A percentile compares a stretch with the other conserved stretches of the same genome.
Evolutionary conservation across 2,113 vertebrate species (phyloP).

Genomic region (Pionites leucogaster): DNA sequence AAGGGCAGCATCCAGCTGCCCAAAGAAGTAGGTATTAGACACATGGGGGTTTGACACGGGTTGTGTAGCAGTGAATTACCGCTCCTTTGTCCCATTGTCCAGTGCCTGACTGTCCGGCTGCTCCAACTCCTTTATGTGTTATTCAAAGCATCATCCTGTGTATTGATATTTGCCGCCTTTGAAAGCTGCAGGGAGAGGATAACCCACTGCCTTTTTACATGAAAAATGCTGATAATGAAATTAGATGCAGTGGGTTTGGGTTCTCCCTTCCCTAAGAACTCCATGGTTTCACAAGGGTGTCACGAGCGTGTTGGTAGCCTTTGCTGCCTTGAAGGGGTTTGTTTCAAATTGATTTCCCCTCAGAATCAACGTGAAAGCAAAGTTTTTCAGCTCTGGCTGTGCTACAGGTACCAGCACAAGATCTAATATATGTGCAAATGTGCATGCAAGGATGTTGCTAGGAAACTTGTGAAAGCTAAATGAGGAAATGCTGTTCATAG

Average conservation of each 20-base stretch:
- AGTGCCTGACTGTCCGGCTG: background rate
- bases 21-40: background rate
- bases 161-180: background rate
- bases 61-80: background rate
- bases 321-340: background rate
- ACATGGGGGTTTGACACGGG: background rate
- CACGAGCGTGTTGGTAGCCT: background rate
- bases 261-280: background rate
- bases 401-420: slow-evolving; percentile 50
- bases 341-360: slow-evolving; percentile 5
- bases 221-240: slow-evolving; percentile 8
- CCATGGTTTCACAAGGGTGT: background rate
- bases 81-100: background rate
- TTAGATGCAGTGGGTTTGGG: background rate
- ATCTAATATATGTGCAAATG: slow-evolving; percentile 30
- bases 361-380: background rate
- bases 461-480: slow-evolving; percentile 61
- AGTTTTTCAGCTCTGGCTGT: slow-evolving; percentile 2
- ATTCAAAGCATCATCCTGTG: background rate
- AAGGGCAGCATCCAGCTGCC: background rate
- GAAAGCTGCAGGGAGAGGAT: slow-evolving; percentile 7
- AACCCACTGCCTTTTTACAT: background rate
- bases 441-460: slow-evolving; percentile 53
- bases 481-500: slow-evolving; percentile 38
- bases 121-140: background rate